Evolutionary conservation across 2,888 invertebrate species (phyloP), one percentile per base, ranked within the genome.

Genomic region (Fragum sueziense): DNA sequence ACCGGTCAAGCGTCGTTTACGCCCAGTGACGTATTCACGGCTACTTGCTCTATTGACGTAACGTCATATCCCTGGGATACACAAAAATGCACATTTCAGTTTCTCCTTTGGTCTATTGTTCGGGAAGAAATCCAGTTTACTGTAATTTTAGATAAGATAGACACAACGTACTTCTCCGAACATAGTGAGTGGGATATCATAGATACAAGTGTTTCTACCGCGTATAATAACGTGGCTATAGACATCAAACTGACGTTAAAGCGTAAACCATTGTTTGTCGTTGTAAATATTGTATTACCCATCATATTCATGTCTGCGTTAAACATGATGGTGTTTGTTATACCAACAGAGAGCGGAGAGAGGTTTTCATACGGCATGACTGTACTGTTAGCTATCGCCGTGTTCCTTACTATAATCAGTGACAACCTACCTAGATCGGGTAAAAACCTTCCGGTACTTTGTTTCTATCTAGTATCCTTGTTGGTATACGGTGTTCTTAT

Each of bases 281-380:
- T 82, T 4, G 76, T 85, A 1, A 83, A 82, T 47, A 77, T 85
- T 34, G 79, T 85, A 1, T 69, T 83, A 4, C 85, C 83, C 22
- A 82, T 85, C 9, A 41, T 83, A 20, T 79, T 85, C 37, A 57
- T 85, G 31, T 76, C 74, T 7, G 65, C 78, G 34, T 69, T 85
- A 27, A 85, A 81, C 25, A 72, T 70, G 25, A 34, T 85, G 27
- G 83, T 81, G 1, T 85, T 80, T 57, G 20, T 85, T 3, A 41
- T 85, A 6, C 85, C 83, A 7, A 70, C 76, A 20, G 83, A 85
- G 22, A 80, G 79, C 11, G 85, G 85, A 22, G 85, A 85, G 68
- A 59, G 85, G 14, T 74, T 83, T 34, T 81, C 81, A 0, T 85
- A 74, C 47, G 70, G 80, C 14, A 82, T 83, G 11, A 85, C 85